A percentile compares a stretch with the other conserved stretches of the same genome.
Evolutionary conservation across 2,888 invertebrate species (phyloP).

Genomic region (Lepidocyrtoides sp.): DNA sequence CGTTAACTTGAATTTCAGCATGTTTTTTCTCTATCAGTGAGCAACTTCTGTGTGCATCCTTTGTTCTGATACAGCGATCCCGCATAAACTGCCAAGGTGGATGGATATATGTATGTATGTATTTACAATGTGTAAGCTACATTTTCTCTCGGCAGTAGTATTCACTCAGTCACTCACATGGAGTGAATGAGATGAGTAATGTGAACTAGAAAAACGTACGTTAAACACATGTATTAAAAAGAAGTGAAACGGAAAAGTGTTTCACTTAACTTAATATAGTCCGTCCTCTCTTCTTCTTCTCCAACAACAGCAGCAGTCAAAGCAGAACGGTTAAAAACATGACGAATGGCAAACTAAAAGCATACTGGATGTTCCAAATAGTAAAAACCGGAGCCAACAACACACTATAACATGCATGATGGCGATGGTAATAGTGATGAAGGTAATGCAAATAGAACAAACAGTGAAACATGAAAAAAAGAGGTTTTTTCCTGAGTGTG

Average conservation of each 20-base stretch:
- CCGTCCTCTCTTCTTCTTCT: not conserved
- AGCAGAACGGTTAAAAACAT: conserved; percentile 48
- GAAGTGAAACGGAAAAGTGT: conserved; percentile 63
- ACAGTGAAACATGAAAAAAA: conserved; percentile 75
- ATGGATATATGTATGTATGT: not conserved
- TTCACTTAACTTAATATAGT: conserved; percentile 39
- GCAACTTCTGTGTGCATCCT: not conserved
- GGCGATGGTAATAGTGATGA: conserved; percentile 49
- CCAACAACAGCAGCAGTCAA: conserved; percentile 16
- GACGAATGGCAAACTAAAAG: conserved; percentile 65
- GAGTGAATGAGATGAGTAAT: conserved; percentile 25
- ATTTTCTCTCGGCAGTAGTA: not conserved
- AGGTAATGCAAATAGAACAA: conserved; percentile 77
- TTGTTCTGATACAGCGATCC: not conserved
- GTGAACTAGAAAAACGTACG: conserved; percentile 30
- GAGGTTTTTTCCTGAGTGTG: conserved; percentile 64
- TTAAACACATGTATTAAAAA: conserved; percentile 23
- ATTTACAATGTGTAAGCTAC: not conserved
- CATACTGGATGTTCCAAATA: too few relatives aligned
- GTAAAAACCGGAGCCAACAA: too few relatives aligned
- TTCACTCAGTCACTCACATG: not conserved
- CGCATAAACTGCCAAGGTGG: not conserved
- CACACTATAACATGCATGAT: not conserved
- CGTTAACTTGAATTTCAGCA: not conserved
- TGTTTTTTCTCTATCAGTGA: not conserved